These are phyloP conservation scores for Molanna angustata DNA, from an alignment of 2,888 invertebrate genomes.

Conservation along the genomic window DNA sequence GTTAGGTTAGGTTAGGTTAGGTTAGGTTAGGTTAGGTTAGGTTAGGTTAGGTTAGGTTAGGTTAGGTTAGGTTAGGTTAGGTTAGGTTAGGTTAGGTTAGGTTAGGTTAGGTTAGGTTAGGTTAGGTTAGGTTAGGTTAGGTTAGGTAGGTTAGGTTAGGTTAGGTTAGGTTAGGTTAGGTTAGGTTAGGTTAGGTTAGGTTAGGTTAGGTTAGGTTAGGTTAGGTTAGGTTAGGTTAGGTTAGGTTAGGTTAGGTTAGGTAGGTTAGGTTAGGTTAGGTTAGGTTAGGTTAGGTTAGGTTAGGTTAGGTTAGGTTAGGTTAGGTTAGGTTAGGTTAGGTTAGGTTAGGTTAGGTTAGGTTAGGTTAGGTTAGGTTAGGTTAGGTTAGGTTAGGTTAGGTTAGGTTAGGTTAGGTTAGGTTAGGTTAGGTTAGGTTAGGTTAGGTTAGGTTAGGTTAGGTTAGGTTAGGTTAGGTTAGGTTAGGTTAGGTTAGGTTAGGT, in stretches of 20 bases:
- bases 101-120: slow-evolving; percentile 11
- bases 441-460: slow-evolving; percentile 32
- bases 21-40: slow-evolving; percentile 24
- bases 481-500: not conserved
- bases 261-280: too few species aligned
- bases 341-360: slow-evolving; percentile 31
- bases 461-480: not conserved
- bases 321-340: slow-evolving; percentile 25
- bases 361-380: slow-evolving; percentile 34
- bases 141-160: too few species aligned
- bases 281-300: slow-evolving; percentile 9
- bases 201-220: not conserved
- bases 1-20: slow-evolving; percentile 15
- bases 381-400: slow-evolving; percentile 24
- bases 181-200: slow-evolving; percentile 5
- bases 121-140: slow-evolving; percentile 12
- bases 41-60: slow-evolving; percentile 24
- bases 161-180: not conserved
- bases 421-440: slow-evolving; percentile 32
- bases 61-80: slow-evolving; percentile 24
- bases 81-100: slow-evolving; percentile 22
- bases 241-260: not conserved
- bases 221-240: not conserved
- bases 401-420: slow-evolving; percentile 30
- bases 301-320: slow-evolving; percentile 15